These are phyloP conservation scores for Copsychus sechellarum DNA, from an alignment of 2,113 vertebrate genomes.

Conservation along the genomic window DNA sequence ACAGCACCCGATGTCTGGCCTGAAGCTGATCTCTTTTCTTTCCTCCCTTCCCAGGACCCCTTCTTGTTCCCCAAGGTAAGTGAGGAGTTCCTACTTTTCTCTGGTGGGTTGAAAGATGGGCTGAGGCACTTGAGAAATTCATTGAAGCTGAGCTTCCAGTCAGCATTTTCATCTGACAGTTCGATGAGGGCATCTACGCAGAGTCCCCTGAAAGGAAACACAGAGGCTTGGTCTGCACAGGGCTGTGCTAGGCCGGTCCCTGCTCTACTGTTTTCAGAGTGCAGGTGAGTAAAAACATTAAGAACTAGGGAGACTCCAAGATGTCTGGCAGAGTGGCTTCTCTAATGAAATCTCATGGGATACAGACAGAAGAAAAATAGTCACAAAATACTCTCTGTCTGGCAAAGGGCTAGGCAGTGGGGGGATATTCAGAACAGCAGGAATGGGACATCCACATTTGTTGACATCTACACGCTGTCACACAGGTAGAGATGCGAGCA, in stretches of 20 bases:
- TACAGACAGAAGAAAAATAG: not conserved
- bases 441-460: not conserved
- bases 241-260: not conserved
- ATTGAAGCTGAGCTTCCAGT: conserved; percentile 97
- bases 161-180: conserved; percentile 95
- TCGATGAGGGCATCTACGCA: conserved; percentile 98
- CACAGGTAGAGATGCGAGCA: not conserved
- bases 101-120: conserved; percentile 92
- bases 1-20: not conserved
- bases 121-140: conserved; percentile 98
- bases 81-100: conserved; percentile 86
- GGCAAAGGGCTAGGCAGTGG: not conserved
- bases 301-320: not conserved
- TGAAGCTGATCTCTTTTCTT: not conserved
- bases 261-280: not conserved
- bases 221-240: not conserved
- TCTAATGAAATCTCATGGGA: not conserved
- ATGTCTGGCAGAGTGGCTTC: not conserved
- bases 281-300: not conserved
- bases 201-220: conserved; percentile 85
- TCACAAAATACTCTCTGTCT: not conserved
- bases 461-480: not conserved
- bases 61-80: not conserved
- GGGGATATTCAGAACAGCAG: not conserved
- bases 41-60: not conserved